Evolutionary conservation across 35 echinoderm and acorn worm genomes (phyloP).

Genomic region (Chiridota heheva): DNA sequence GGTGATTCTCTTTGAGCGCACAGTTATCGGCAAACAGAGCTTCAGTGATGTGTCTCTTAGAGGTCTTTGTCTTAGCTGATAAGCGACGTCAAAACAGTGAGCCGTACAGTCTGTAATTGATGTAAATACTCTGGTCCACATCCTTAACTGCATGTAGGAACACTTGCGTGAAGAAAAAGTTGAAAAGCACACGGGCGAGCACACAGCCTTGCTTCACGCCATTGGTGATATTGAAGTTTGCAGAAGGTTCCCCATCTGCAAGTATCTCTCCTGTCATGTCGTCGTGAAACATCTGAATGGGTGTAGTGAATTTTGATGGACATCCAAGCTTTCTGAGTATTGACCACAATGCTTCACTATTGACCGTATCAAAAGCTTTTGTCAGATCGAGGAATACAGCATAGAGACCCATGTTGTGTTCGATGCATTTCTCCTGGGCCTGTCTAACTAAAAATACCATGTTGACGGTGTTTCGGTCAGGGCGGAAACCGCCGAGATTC

Average conservation of each 20-base stretch:
- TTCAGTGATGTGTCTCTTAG: too few relatives aligned
- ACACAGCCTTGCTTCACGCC: too few relatives aligned
- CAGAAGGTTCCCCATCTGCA: background rate
- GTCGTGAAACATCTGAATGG: constrained; percentile 7
- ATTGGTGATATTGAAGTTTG: constrained; percentile 3
- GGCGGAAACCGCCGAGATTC: constrained; percentile 17
- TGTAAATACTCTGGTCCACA: too few relatives aligned
- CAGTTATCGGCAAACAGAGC: too few relatives aligned
- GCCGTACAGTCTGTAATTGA: too few relatives aligned
- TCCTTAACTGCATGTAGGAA: too few relatives aligned
- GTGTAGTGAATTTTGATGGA: constrained; percentile 18
- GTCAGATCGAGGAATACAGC: constrained; percentile 39
- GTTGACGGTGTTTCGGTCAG: constrained; percentile 29
- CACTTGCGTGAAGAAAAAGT: too few relatives aligned
- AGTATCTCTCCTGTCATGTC: background rate
- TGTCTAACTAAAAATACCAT: constrained; percentile 16
- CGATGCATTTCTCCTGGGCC: constrained; percentile 19
- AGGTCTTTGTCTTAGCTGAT: too few relatives aligned
- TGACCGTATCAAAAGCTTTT: too few relatives aligned
- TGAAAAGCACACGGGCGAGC: constrained; percentile 1
- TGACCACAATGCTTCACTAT: constrained; percentile 8
- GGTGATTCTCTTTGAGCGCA: too few relatives aligned
- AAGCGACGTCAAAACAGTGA: too few relatives aligned
- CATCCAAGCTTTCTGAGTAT: constrained; percentile 4
- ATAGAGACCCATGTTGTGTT: constrained; percentile 14